phyloP scores from a whole-genome alignment of 2,797 vertebrate genomes.

The Tangara arthus region DNA sequence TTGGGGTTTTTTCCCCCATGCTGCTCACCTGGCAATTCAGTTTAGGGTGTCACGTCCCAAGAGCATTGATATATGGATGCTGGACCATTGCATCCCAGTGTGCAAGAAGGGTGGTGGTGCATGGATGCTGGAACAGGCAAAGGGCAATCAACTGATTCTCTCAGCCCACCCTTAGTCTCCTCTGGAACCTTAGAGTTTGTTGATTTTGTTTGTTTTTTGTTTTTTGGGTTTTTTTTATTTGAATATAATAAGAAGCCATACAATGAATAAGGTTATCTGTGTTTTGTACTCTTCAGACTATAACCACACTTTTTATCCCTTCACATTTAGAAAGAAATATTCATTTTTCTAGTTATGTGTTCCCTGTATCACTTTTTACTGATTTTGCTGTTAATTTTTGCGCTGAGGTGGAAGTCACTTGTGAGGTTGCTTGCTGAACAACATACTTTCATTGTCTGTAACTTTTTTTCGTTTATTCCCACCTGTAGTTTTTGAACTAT shows the following conservation, averaged over 20 bases:
- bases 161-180: background rate
- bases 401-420: background rate
- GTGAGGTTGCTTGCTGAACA: background rate
- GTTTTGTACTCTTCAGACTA: conserved; percentile 41
- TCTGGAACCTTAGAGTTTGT: background rate
- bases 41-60: background rate
- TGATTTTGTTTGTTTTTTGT: too few species aligned
- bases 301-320: conserved; percentile 34
- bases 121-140: background rate
- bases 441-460: background rate
- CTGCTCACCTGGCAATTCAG: background rate
- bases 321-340: background rate
- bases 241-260: background rate
- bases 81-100: background rate
- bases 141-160: background rate
- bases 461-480: background rate
- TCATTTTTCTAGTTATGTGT: background rate
- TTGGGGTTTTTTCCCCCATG: rapidly evolving
- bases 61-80: background rate
- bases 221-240: background rate
- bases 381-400: background rate
- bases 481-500: background rate
- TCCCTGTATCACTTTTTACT: background rate
- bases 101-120: background rate
- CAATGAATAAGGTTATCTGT: background rate